Evolutionary conservation across 2,888 invertebrate species (phyloP).

Genomic region (Synergus gifuensis): DNA sequence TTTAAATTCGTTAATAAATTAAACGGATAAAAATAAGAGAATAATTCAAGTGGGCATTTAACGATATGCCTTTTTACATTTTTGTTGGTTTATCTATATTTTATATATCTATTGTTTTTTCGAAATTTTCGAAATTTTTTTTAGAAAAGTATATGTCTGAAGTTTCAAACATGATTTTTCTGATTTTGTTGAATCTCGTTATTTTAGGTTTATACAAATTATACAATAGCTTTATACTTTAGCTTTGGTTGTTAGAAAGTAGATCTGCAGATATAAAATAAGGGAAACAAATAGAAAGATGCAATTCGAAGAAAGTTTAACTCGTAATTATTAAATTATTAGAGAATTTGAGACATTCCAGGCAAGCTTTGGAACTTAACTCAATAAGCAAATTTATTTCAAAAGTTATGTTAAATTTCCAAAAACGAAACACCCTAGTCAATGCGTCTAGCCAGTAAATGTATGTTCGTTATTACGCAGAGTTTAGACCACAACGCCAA

Average conservation of each 20-base stretch:
- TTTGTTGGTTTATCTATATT: not conserved
- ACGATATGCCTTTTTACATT: not conserved
- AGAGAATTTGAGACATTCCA: not conserved
- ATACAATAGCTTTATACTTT: not conserved
- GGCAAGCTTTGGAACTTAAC: not conserved
- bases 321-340: not conserved
- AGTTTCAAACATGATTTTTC: not conserved
- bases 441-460: constrained; percentile 52
- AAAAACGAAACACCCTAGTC: constrained; percentile 45
- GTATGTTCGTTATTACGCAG: not conserved
- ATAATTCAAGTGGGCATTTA: not conserved
- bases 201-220: not conserved
- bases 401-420: not conserved
- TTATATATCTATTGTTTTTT: not conserved
- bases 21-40: not conserved
- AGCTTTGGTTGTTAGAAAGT: not conserved
- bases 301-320: not conserved
- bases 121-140: constrained; percentile 3
- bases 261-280: not conserved
- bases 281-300: not conserved
- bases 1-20: constrained; percentile 2
- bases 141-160: not conserved
- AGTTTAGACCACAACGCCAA: not conserved
- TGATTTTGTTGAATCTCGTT: not conserved
- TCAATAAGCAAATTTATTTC: not conserved